phyloP scores from a whole-genome alignment of 2,113 vertebrate species.

The Scomber japonicus region DNA sequence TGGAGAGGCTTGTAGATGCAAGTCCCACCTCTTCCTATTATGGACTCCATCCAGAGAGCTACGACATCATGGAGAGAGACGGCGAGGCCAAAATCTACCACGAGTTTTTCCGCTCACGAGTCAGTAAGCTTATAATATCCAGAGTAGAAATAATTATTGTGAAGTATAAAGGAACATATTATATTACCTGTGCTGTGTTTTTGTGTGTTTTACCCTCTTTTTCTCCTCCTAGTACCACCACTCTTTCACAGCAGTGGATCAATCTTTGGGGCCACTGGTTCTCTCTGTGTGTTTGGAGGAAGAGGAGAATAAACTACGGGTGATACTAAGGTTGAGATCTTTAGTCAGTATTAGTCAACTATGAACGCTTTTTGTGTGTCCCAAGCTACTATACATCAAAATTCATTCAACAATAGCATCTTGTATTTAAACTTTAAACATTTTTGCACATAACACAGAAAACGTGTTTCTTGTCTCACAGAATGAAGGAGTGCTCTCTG shows the following conservation, averaged over 20 bases:
- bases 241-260: constrained; percentile 90
- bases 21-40: constrained; percentile 81
- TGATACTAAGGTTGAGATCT: constrained; percentile 87
- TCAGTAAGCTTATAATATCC: constrained; percentile 62
- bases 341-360: neutral
- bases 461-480: constrained; percentile 66
- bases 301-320: constrained; percentile 88
- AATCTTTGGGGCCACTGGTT: constrained; percentile 86
- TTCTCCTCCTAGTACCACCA: constrained; percentile 88
- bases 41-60: constrained; percentile 76
- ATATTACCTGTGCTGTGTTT: neutral
- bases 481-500: constrained; percentile 89
- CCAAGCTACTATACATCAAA: neutral
- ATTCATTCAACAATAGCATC: neutral
- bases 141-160: neutral
- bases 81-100: constrained; percentile 89
- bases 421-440: neutral
- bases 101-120: constrained; percentile 88
- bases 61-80: constrained; percentile 90
- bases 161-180: neutral
- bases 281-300: constrained; percentile 92
- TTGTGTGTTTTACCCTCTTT: neutral
- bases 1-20: constrained; percentile 79
- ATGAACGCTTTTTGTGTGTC: neutral
- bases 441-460: neutral